Evolutionary conservation across 1,140 invertebrate genomes (phyloP).

Genomic region (Radopholus similis): DNA sequence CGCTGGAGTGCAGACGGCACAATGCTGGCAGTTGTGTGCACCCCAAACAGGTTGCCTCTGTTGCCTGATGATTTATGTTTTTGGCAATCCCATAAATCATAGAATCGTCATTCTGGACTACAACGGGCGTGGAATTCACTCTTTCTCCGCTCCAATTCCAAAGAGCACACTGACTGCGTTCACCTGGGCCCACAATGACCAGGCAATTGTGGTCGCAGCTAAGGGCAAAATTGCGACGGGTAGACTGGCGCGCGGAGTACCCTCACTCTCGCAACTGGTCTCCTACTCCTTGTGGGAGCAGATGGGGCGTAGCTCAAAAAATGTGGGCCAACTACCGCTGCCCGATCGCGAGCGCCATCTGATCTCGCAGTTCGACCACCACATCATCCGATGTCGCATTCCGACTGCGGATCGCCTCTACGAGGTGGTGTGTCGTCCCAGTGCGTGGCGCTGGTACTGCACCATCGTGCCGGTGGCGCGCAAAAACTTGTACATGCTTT

Average conservation of each 20-base stretch:
- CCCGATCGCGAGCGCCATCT: slow-evolving; percentile 77
- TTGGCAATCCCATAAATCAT: no score
- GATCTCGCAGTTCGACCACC: slow-evolving; percentile 82
- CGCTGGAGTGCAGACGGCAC: slow-evolving; percentile 51
- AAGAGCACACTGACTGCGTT: slow-evolving; percentile 30
- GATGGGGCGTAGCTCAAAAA: slow-evolving; percentile 62
- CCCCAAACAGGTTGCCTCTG: slow-evolving; percentile 20
- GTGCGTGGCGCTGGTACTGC: slow-evolving; percentile 86
- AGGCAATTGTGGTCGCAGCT: slow-evolving; percentile 84
- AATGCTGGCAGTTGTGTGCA: slow-evolving; percentile 50
- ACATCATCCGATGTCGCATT: slow-evolving; percentile 90
- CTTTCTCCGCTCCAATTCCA: slow-evolving; percentile 29
- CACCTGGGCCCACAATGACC: slow-evolving; percentile 80
- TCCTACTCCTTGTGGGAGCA: slow-evolving; percentile 52
- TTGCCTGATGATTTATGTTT: background rate
- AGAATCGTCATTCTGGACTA: slow-evolving; percentile 45
- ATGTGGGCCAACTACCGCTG: slow-evolving; percentile 71
- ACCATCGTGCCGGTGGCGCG: slow-evolving; percentile 71
- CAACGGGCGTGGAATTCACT: slow-evolving; percentile 37
- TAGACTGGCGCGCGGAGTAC: slow-evolving; percentile 78
- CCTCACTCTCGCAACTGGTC: slow-evolving; percentile 75
- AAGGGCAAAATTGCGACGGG: slow-evolving; percentile 78
- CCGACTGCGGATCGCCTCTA: slow-evolving; percentile 80
- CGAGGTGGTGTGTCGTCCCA: slow-evolving; percentile 86
- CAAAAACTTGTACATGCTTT: slow-evolving; percentile 75